Base-by-base conservation (phyloP, 2,797 vertebrate genomes). In the Champsocephalus esox region DNA sequence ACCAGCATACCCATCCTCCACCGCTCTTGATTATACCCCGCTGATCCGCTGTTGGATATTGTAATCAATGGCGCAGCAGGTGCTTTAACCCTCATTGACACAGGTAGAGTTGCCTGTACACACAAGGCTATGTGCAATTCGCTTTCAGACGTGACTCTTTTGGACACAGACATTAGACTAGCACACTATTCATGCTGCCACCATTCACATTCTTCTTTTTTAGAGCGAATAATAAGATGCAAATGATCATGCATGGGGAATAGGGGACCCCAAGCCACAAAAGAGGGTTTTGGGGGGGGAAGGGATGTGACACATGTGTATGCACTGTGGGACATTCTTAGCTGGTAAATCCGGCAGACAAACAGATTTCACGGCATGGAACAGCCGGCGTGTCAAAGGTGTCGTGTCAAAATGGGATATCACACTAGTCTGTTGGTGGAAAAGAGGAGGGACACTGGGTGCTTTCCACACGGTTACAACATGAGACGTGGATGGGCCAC, bases 201-300 rank as follows among this genome's bases (percentile, higher is more conserved):
- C 52, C 66, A 24, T 56, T 5, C 46, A 21, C 57, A 3, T 34
- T 77, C 79, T 88, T 88, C 4, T 88, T 80, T 82, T 89, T 82
- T 85, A 79, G 78, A 72, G 80, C 62, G 34, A 77, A 63, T 92
- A 94, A 94, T 93, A 89, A 93, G 77, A 95, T 95, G 94, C 91
- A 93, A 94, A 95, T 94, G 79, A 91, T 86, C 81, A 79, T 76
- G 81, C 88, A 73, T 49, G 59, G 91, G 91, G 93, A 89, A 90
- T 87, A 86, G 72, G 74, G 82, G 87, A 87, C 60, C 79, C 50
- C 64, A 32, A 83, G 77, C 79, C 80, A 82, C 88, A 66, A 81
- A 86, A 89, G 77, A 79, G 70, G 58, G 59, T 64, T 77, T 38
- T 51, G 58, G 73, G 83, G 84, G 84, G 86, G 86, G 83, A 66